These are phyloP conservation scores for Syngnathoides biaculeatus DNA, from an alignment of 2,113 vertebrate species.

Conservation along the genomic window DNA sequence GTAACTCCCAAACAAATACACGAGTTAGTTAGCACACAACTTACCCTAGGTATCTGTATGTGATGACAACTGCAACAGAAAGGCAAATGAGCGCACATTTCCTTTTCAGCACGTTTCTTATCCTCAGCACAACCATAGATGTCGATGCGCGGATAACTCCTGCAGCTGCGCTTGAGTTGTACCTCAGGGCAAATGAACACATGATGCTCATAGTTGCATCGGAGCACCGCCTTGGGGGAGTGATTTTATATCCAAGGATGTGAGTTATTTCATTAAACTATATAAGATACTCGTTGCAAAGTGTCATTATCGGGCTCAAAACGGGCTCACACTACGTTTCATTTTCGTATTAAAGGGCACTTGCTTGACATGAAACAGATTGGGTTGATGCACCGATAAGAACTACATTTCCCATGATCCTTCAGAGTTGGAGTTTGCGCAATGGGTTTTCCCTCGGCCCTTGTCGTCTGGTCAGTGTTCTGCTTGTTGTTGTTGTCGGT, in stretches of 20 bases:
- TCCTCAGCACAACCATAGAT: constrained; percentile 60
- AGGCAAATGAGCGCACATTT: constrained; percentile 61
- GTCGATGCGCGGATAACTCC: background rate
- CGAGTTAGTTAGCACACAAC: constrained; percentile 48
- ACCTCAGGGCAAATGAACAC: constrained; percentile 20
- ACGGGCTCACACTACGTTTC: background rate
- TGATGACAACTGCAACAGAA: constrained; percentile 55
- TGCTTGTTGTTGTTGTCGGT: constrained; percentile 56
- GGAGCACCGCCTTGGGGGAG: constrained; percentile 50
- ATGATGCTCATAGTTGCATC: constrained; percentile 2
- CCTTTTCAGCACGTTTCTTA: constrained; percentile 61
- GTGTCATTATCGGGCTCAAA: background rate
- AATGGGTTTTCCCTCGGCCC: constrained; percentile 57
- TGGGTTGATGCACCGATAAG: background rate
- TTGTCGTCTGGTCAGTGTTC: constrained; percentile 31
- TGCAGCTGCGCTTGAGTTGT: constrained; percentile 7
- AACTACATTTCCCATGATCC: constrained; percentile 58
- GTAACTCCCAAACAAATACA: background rate
- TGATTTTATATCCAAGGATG: constrained; percentile 7
- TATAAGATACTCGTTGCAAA: background rate
- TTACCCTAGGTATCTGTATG: constrained; percentile 68
- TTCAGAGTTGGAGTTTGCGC: constrained; percentile 51
- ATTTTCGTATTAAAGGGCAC: background rate
- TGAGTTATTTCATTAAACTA: constrained; percentile 2
- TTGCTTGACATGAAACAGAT: background rate